Conservation (phyloP, 1,140 invertebrate species). For the Rhyzopertha dominica region DNA sequence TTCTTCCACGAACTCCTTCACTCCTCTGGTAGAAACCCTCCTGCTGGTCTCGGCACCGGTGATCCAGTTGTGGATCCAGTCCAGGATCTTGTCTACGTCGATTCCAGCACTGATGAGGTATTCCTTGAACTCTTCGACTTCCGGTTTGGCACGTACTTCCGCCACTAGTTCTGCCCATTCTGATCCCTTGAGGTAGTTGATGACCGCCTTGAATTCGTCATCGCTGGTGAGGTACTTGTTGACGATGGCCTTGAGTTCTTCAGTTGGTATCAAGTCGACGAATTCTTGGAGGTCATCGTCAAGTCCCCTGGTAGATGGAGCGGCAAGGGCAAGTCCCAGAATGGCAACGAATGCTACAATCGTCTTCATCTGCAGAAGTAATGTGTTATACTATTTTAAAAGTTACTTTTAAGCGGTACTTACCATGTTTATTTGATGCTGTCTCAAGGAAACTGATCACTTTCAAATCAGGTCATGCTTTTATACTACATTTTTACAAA, state of each 20-base stretch:
- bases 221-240: conserved; percentile 18
- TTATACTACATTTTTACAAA: no score
- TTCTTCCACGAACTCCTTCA: conserved; percentile 19
- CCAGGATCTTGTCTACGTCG: conserved; percentile 12
- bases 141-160: conserved; percentile 12
- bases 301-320: conserved; percentile 8
- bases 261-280: conserved; percentile 20
- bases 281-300: conserved; percentile 23
- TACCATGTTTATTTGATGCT: no score
- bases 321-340: conserved; percentile 8
- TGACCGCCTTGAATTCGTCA: conserved; percentile 19
- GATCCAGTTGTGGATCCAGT: conserved; percentile 16
- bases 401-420: no score
- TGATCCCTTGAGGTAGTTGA: conserved; percentile 19
- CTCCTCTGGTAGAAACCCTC: not conserved
- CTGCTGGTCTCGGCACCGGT: conserved; percentile 2
- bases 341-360: conserved; percentile 10
- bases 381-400: no score
- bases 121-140: conserved; percentile 13
- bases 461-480: no score
- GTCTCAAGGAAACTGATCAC: no score
- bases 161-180: conserved; percentile 21
- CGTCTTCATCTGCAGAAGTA: conserved; percentile 16
- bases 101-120: conserved; percentile 22
- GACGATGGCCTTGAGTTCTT: conserved; percentile 20